These are phyloP conservation scores for Cotesia glomerata DNA, from an alignment of 1,140 invertebrate genomes.

Conservation along the genomic window DNA sequence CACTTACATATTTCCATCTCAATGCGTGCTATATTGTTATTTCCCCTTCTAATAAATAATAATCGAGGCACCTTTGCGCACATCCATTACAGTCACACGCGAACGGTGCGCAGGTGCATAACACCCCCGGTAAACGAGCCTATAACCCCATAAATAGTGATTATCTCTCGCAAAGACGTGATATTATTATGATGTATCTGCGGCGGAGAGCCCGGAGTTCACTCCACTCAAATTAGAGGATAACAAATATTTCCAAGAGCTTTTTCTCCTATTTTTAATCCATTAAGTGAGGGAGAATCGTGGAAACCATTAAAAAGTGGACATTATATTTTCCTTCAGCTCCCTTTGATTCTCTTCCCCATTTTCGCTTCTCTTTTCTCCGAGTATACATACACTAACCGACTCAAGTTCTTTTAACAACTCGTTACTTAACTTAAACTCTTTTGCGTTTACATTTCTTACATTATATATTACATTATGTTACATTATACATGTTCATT, in stretches of 20 bases:
- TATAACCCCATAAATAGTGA: conserved; percentile 22
- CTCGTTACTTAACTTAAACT: neutral
- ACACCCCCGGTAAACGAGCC: conserved; percentile 12
- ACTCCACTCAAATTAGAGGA: neutral
- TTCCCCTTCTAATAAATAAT: conserved; percentile 13
- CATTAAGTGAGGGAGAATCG: neutral
- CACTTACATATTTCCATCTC: neutral
- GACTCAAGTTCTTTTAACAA: conserved; percentile 13
- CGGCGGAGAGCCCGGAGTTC: neutral
- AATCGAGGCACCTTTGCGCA: conserved; percentile 9
- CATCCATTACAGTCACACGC: neutral
- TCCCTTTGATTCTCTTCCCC: neutral
- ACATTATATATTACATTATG: too few relatives aligned
- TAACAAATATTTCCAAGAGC: neutral
- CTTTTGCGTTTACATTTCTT: neutral
- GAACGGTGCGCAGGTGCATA: conserved; percentile 7
- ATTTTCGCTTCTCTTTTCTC: neutral
- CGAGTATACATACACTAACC: too few relatives aligned
- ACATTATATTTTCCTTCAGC: neutral
- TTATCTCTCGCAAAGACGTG: conserved; percentile 13
- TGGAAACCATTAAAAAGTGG: neutral
- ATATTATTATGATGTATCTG: conserved; percentile 22
- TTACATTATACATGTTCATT: too few relatives aligned
- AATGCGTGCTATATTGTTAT: neutral
- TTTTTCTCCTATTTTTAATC: neutral